phyloP scores from a whole-genome alignment of 1,140 invertebrate species.

The Drosophila tristis region DNA sequence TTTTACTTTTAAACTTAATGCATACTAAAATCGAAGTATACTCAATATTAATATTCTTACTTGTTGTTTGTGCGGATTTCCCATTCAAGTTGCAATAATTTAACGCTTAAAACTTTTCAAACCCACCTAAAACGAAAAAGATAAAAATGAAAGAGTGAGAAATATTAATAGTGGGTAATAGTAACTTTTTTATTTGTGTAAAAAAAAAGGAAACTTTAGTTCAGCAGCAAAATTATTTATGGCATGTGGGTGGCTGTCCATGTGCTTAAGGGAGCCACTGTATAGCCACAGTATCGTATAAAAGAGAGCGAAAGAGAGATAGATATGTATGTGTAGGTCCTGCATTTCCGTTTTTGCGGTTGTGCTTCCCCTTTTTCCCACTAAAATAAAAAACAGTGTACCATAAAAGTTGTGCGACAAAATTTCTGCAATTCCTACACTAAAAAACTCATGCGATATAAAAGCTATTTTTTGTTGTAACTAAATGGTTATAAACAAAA shows the following conservation, averaged over 20 bases:
- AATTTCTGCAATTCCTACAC: slow-evolving; percentile 12
- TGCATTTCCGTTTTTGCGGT: slow-evolving; percentile 27
- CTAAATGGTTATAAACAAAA: slow-evolving; percentile 37
- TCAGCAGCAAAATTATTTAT: slow-evolving; percentile 47
- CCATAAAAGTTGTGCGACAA: slow-evolving; percentile 19
- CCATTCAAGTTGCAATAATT: slow-evolving; percentile 13
- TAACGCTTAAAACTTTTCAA: slow-evolving; percentile 26
- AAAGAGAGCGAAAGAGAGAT: neutral
- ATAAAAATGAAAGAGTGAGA: slow-evolving; percentile 15
- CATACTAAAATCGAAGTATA: too few species aligned
- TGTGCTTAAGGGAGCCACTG: slow-evolving; percentile 14
- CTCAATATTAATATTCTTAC: neutral
- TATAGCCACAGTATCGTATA: neutral
- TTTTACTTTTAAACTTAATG: too few species aligned
- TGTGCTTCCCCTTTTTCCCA: neutral
- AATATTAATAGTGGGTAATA: slow-evolving; percentile 44
- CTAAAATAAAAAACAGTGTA: neutral
- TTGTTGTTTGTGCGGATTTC: neutral
- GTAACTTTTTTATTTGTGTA: slow-evolving; percentile 48
- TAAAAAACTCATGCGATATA: slow-evolving; percentile 35
- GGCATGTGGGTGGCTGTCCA: slow-evolving; percentile 3
- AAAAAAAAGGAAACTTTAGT: slow-evolving; percentile 34
- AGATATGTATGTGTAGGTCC: neutral
- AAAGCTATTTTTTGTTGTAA: slow-evolving; percentile 22
- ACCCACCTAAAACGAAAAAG: slow-evolving; percentile 55